phyloP scores from a whole-genome alignment of 2,797 vertebrate species.

The Xenentodon cancila region DNA sequence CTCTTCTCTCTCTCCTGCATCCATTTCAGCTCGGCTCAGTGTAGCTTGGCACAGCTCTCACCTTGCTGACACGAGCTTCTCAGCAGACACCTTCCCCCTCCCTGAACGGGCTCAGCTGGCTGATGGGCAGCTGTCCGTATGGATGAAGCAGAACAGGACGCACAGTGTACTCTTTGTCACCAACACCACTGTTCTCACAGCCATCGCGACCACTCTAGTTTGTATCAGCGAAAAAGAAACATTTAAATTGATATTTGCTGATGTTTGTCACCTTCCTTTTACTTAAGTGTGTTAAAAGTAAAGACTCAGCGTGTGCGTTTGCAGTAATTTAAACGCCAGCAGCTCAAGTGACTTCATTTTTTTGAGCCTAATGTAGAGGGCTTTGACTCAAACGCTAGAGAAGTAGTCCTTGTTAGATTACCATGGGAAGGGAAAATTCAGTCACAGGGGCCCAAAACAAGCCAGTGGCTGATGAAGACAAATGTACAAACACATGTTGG shows the following conservation, averaged over 20 bases:
- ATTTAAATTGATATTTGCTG: conserved; percentile 4
- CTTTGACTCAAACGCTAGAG: conserved; percentile 47
- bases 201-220: conserved; percentile 36
- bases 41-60: conserved; percentile 60
- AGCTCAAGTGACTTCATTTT: conserved; percentile 47
- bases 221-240: conserved; percentile 11
- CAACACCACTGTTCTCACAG: conserved; percentile 56
- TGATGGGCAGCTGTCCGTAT: conserved; percentile 79
- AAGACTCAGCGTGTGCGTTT: background rate
- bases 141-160: conserved; percentile 61
- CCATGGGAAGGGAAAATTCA: conserved; percentile 74
- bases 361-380: conserved; percentile 30
- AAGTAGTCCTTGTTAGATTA: conserved; percentile 73
- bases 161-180: conserved; percentile 62
- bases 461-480: conserved; percentile 86
- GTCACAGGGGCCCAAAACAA: conserved; percentile 77
- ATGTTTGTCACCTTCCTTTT: conserved; percentile 1
- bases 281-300: conserved; percentile 1
- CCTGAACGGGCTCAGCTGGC: conserved; percentile 73
- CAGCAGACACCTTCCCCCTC: conserved; percentile 60
- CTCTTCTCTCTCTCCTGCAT: conserved; percentile 47
- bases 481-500: conserved; percentile 86
- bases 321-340: conserved; percentile 18
- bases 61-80: conserved; percentile 71
- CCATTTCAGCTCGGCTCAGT: conserved; percentile 65